Base-by-base conservation (phyloP, 2,888 invertebrate species). In the Tridacna gigas region DNA sequence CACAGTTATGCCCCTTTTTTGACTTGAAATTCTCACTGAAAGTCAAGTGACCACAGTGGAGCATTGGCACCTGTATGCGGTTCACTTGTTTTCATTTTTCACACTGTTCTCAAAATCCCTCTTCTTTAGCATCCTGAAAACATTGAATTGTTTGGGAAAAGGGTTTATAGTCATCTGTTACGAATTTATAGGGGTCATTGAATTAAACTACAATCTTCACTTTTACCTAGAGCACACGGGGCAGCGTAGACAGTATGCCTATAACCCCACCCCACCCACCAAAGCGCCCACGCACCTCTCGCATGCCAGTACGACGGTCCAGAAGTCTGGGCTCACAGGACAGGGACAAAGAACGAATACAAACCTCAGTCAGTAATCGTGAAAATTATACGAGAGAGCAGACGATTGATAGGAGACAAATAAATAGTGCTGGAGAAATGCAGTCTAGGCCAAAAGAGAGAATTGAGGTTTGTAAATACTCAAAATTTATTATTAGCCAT, bases 191-290 rank as follows among this genome's bases (percentile, higher is more conserved):
- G n/a, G n/a, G n/a, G n/a, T n/a, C n/a, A n/a, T n/a, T n/a, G n/a
- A n/a, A n/a, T n/a, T n/a, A n/a, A n/a, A n/a, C n/a, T n/a, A n/a
- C 37, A 4, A 2, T 37, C 37, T 37, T 37, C 37, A 37, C 7
- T 37, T 37, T 37, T 2, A 60, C 74, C 15, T 82, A 90, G 90
- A 89, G 88, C 76, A 89, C 88, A 60, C 61, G 89, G 78, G 89
- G 88, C 51, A 89, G 89, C 80, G 83, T 89, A 60, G 88, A 89
- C 67, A 89, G 87, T 65, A 92, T 90, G 83, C 92, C 93, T 5
- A 89, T 93, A 22, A 92, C 92, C 0, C 92, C 92, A 15, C 92
- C 92, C 18, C 92, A 92, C 65, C 93, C 92, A 12, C 93, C 93
- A 18, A 92, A 92, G 79, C 87, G 91, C 28, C 92, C 92, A 11